Evolutionary conservation across 2,888 invertebrate species (phyloP), one percentile per base, ranked within the genome.

Genomic region (Portevinia maculata): DNA sequence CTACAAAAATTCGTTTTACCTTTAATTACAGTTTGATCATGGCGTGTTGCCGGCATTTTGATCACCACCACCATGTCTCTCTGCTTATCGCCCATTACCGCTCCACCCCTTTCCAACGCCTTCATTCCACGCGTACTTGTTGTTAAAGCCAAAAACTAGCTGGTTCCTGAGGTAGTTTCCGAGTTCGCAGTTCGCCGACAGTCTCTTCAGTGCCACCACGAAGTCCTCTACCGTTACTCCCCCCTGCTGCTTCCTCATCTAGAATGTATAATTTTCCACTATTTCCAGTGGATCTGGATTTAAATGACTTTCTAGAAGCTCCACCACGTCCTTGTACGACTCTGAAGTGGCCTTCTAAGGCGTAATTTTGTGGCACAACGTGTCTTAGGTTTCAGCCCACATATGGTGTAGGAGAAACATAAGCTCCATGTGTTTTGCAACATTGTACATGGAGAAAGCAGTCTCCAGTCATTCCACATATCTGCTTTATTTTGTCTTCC

Each of bases 211-310:
- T 24, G 24, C 24, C 24, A 2, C 24, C 24, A 11, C 17, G 8
- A 11, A 44, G 9, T 19, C 44, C 44, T 21, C 44, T 9, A 19
- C 60, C 6, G 19, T 15, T 21, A 46, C 44, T 1, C 21, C 60
- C 9, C 46, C 46, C n/a, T 32, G 21, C 3, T 60, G 60, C n/a
- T 28, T 60, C n/a, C 44, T 32, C 4, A 32, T 30, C 21, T 60
- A 32, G 3, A 60, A 60, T 13, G 32, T 44, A n/a, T 32, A 60
- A 19, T 60, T 60, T 46, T 60, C 60, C 21, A 60, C 19, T 4
- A 44, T 44, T 11, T 44, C 21, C 19, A 44, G 3, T 19, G 11
- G 11, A 1, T 5, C 21, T 21, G 46, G 60, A 13, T 60, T 46
- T 19, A 21, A 60, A 3, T 32, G 32, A 17, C 32, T 60, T 13